Conservation (phyloP, 2,888 invertebrate genomes). For the Seira sanloemensis region DNA sequence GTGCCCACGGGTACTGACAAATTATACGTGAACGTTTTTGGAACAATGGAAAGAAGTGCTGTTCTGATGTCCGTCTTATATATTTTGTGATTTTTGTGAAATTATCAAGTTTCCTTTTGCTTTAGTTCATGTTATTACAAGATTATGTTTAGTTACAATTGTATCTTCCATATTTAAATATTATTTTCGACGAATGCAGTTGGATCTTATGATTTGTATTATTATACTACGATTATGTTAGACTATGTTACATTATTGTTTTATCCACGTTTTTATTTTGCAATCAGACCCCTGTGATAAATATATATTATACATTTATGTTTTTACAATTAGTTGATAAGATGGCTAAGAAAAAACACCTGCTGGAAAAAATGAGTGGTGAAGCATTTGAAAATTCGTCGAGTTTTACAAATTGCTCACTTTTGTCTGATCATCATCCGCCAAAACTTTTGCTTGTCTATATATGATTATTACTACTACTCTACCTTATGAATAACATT, state of each 20-base stretch:
- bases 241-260: not conserved
- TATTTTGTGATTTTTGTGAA: conserved; percentile 58
- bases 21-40: not conserved
- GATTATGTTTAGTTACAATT: not conserved
- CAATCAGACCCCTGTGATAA: conserved; percentile 68
- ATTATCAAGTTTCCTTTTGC: conserved; percentile 55
- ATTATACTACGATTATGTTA: not conserved
- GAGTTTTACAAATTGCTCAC: conserved; percentile 31
- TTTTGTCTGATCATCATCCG: conserved; percentile 43
- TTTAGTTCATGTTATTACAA: conserved; percentile 50
- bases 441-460: conserved; percentile 64
- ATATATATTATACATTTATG: conserved; percentile 40
- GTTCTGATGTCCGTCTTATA: conserved; percentile 27
- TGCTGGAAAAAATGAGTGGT: conserved; percentile 37
- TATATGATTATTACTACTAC: conserved; percentile 1
- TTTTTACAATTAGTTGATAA: not conserved
- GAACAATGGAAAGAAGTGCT: not conserved
- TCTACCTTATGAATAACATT: no score
- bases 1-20: no score
- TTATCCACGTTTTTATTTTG: conserved; percentile 54
- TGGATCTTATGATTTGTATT: conserved; percentile 48
- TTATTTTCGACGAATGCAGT: conserved; percentile 25
- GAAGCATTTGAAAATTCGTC: conserved; percentile 19
- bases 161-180: no score
- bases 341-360: not conserved